Evolutionary conservation across 2,113 vertebrate genomes (phyloP).

Genomic region (Anoplopoma fimbria): DNA sequence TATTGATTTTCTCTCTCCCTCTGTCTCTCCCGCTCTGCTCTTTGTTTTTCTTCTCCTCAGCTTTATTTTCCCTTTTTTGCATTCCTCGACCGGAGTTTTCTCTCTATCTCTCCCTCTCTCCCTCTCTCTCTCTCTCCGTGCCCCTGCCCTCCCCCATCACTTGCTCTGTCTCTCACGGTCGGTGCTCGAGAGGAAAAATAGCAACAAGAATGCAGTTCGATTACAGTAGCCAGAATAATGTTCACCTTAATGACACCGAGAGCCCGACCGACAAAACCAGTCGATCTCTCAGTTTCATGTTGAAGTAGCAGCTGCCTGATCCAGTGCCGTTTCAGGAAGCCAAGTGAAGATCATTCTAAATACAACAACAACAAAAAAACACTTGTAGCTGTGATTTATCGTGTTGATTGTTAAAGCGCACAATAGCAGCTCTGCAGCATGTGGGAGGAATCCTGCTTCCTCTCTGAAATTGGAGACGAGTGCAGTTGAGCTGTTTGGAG

Average conservation of each 20-base stretch:
- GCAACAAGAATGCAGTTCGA: slow-evolving; percentile 73
- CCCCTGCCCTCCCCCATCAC: slow-evolving; percentile 46
- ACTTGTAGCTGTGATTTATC: slow-evolving; percentile 50
- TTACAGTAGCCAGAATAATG: slow-evolving; percentile 71
- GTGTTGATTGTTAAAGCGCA: slow-evolving; percentile 47
- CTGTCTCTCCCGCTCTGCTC: slow-evolving; percentile 55
- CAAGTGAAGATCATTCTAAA: slow-evolving; percentile 3
- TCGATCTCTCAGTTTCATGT: slow-evolving; percentile 37
- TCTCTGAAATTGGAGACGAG: slow-evolving; percentile 54
- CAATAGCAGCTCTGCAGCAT: slow-evolving; percentile 43
- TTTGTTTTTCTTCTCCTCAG: slow-evolving; percentile 75
- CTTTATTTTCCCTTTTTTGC: slow-evolving; percentile 74
- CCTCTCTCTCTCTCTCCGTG: slow-evolving; percentile 4
- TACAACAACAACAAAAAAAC: slow-evolving; percentile 9
- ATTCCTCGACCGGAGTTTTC: slow-evolving; percentile 65
- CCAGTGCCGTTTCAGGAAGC: background rate
- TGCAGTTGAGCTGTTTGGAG: slow-evolving; percentile 33
- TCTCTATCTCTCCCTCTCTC: slow-evolving; percentile 33
- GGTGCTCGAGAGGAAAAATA: slow-evolving; percentile 74
- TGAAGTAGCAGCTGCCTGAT: slow-evolving; percentile 27
- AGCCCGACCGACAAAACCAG: slow-evolving; percentile 25
- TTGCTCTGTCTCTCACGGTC: slow-evolving; percentile 49
- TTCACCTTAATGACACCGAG: slow-evolving; percentile 63
- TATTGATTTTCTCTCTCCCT: slow-evolving; percentile 81
- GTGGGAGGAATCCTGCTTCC: slow-evolving; percentile 53